Evolutionary conservation across 1,140 invertebrate species (phyloP), one percentile per base, ranked within the genome.

Genomic region (Ceratosolen fusciceps): DNA sequence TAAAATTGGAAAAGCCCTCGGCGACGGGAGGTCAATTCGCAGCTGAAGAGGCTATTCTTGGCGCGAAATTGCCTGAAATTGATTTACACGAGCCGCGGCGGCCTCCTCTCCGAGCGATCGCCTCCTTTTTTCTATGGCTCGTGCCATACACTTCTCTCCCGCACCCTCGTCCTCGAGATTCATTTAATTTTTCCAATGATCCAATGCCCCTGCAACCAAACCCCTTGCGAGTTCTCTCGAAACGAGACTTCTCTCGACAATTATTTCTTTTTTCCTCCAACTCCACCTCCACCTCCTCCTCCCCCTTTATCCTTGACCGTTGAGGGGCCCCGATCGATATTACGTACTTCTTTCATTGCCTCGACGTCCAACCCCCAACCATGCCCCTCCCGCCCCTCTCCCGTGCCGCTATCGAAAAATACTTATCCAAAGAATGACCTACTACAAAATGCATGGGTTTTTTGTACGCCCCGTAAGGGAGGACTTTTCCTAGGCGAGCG

Each of bases 21-120:
- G 71, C 80, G 37, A 12, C 24, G 71, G 72, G 43, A 79, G 77
- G 77, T 79, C 77, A 79, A 75, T 76, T 65, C 47, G 67, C 74
- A 34, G 24, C 37, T 80, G 39, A 86, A 89, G 90, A 87, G 88
- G 87, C 89, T 89, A 90, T 90, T 90, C 89, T 90, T 90, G 88
- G 84, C 82, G 86, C 84, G 89, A 90, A 90, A 90, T 90, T 90
- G 90, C 88, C 90, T 88, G 88, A 90, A 90, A 90, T 90, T 90
- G 90, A 88, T 90, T 90, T 90, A 62, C 88, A 88, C 86, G 87
- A 83, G 60, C 75, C 58, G 77, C 54, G 70, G 34, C 70, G 37
- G n/a, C n/a, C n/a, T 37, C 75, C 16, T 52, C 73, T 43, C 37
- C 31, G 34, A 77, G 70, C 68, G 79, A 80, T 80, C n/a, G 82